phyloP scores from a whole-genome alignment of 2,113 vertebrate genomes.

The Lophochroa leadbeateri region DNA sequence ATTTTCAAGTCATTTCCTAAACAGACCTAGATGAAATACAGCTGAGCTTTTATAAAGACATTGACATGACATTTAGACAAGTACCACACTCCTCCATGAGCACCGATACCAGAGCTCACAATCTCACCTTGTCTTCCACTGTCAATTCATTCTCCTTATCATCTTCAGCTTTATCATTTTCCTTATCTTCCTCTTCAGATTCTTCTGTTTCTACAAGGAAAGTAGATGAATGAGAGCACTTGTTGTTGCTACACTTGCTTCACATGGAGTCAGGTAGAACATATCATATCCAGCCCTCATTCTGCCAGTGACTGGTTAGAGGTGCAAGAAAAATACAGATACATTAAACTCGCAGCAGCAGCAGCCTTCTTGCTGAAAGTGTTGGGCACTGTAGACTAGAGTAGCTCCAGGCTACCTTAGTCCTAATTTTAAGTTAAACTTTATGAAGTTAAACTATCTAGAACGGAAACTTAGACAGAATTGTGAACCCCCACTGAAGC shows the following conservation, averaged over 20 bases:
- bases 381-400: neutral
- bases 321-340: neutral
- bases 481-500: neutral
- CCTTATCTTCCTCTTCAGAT: conserved; percentile 84
- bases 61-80: neutral
- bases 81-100: neutral
- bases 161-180: conserved; percentile 79
- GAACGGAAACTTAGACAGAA: neutral
- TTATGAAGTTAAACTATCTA: neutral
- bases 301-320: conserved; percentile 9
- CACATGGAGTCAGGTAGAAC: neutral
- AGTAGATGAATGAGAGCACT: conserved; percentile 26
- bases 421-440: neutral
- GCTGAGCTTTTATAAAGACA: neutral
- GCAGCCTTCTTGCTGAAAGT: conserved; percentile 39
- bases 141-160: conserved; percentile 80
- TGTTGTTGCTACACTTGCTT: neutral
- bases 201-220: conserved; percentile 77
- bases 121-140: conserved; percentile 80
- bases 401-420: neutral
- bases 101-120: neutral
- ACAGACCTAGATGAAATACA: neutral
- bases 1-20: neutral
- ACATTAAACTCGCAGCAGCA: neutral
- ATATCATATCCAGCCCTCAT: neutral